Evolutionary conservation across 2,797 vertebrate genomes (phyloP).

Genomic region (Alfaro cultratus): DNA sequence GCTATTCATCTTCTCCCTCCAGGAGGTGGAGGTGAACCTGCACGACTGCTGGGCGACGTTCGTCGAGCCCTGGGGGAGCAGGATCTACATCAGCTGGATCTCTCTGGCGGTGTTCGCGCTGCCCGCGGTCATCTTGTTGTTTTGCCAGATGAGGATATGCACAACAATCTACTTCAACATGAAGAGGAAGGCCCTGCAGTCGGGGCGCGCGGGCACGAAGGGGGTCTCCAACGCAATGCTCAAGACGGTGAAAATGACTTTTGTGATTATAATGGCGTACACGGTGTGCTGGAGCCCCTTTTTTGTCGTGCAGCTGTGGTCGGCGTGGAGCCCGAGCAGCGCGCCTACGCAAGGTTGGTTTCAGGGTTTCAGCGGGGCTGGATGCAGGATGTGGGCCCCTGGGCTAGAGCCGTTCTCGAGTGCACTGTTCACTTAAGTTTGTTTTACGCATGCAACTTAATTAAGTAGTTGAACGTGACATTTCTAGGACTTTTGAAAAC

Average conservation of each 20-base stretch:
- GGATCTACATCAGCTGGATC: conserved; percentile 88
- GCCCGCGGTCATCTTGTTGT: conserved; percentile 78
- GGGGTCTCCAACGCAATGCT: conserved; percentile 87
- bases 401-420: background rate
- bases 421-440: background rate
- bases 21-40: conserved; percentile 82
- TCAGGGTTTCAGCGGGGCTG: background rate
- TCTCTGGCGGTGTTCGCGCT: conserved; percentile 84
- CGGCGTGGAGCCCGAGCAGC: conserved; percentile 85
- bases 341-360: conserved; percentile 81
- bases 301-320: conserved; percentile 91
- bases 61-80: conserved; percentile 82
- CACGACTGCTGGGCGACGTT: conserved; percentile 91
- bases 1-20: conserved; percentile 89
- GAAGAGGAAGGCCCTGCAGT: conserved; percentile 72
- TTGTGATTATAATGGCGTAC: conserved; percentile 88
- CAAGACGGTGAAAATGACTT: conserved; percentile 91
- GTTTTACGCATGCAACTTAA: background rate
- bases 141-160: conserved; percentile 89
- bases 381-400: background rate
- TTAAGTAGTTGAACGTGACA: background rate
- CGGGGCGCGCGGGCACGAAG: conserved; percentile 75
- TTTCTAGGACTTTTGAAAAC: background rate
- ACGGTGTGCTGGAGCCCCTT: conserved; percentile 89
- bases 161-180: conserved; percentile 88